Conservation (phyloP, 1,140 invertebrate species). For the Glossosoma conforme region DNA sequence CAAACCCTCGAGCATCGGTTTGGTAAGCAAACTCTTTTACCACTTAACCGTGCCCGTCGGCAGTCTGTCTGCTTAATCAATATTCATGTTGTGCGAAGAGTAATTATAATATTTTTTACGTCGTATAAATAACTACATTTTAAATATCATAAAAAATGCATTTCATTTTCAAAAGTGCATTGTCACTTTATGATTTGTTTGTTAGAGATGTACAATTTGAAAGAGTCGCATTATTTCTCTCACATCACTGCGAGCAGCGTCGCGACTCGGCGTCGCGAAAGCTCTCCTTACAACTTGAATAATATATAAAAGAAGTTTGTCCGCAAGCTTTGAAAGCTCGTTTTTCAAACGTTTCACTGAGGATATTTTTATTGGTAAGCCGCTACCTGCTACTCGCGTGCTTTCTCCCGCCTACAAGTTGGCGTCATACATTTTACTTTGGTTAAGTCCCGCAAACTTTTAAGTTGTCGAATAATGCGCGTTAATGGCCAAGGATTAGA, state of each 20-base stretch:
- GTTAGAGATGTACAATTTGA: too few species aligned
- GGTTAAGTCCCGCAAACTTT: conserved; percentile 18
- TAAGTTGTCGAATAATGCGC: conserved; percentile 24
- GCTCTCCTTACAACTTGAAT: conserved; percentile 30
- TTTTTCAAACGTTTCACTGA: conserved; percentile 32
- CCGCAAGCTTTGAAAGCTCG: conserved; percentile 30
- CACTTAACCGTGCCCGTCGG: too few species aligned
- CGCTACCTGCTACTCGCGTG: conserved; percentile 19
- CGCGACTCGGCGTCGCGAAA: conserved; percentile 23
- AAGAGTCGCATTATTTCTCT: conserved; percentile 1
- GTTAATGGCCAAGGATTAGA: conserved; percentile 28
- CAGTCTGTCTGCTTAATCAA: too few species aligned
- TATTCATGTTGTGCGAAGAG: too few species aligned
- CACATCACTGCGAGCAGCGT: conserved; percentile 14
- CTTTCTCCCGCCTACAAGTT: conserved; percentile 26
- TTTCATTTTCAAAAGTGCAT: too few species aligned
- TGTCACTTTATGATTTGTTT: too few species aligned
- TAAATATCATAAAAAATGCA: too few species aligned
- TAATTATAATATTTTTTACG: too few species aligned
- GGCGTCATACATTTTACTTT: conserved; percentile 28
- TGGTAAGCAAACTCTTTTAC: too few species aligned
- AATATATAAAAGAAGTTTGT: conserved; percentile 33
- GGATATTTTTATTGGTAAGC: conserved; percentile 32
- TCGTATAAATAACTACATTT: too few species aligned
- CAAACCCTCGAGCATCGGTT: too few species aligned